phyloP scores from a whole-genome alignment of 2,888 invertebrate genomes.

The Alitta virens region DNA sequence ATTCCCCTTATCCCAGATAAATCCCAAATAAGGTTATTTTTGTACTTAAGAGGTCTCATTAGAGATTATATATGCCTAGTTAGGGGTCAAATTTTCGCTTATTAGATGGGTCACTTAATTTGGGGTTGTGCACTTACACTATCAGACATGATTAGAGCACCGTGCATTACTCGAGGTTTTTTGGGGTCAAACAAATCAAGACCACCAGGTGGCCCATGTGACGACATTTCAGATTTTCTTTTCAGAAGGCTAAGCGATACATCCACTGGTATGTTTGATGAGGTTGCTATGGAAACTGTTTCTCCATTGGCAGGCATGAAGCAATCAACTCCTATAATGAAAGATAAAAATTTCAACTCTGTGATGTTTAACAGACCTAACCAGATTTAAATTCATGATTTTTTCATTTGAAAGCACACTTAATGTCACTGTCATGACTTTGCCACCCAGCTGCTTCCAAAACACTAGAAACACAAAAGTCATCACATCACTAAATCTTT shows the following conservation, averaged over 20 bases:
- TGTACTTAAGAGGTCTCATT: no score
- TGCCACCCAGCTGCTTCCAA: no score
- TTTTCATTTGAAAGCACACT: background rate
- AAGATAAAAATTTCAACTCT: background rate
- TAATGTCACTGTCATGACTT: background rate
- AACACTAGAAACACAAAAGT: no score
- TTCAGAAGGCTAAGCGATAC: slow-evolving; percentile 65
- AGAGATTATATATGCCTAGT: no score
- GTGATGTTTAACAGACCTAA: no score
- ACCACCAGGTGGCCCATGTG: background rate
- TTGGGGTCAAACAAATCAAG: slow-evolving; percentile 64
- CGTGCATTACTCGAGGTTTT: slow-evolving; percentile 80
- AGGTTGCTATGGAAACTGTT: slow-evolving; percentile 83
- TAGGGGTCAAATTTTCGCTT: no score
- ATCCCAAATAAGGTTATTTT: no score
- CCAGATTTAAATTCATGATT: no score
- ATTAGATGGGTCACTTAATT: no score
- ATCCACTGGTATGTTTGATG: slow-evolving; percentile 85
- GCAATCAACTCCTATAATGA: slow-evolving; percentile 71
- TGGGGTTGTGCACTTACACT: no score
- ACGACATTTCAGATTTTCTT: slow-evolving; percentile 30
- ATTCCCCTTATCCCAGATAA: no score
- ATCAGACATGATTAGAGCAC: slow-evolving; percentile 85
- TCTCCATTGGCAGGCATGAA: slow-evolving; percentile 98
- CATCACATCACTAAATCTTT: no score